These are phyloP conservation scores for Volucella inflata DNA, from an alignment of 2,888 invertebrate species.

Conservation along the genomic window DNA sequence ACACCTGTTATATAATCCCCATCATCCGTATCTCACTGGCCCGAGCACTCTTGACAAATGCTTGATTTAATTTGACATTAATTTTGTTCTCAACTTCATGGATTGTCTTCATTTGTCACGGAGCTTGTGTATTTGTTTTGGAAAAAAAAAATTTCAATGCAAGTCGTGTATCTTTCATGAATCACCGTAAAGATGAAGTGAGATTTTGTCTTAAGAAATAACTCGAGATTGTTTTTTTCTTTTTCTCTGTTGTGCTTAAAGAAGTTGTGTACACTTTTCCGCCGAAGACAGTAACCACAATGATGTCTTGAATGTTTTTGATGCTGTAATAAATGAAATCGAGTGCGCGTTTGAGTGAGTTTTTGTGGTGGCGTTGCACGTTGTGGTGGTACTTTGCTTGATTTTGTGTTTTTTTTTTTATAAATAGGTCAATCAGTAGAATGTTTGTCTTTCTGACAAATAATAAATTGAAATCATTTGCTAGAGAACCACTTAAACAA, in stretches of 20 bases:
- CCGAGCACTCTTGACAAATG: conserved; percentile 39
- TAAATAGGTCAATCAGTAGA: too few species aligned
- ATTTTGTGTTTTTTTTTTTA: background rate
- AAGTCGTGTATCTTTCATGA: conserved; percentile 3
- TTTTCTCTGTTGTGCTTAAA: background rate
- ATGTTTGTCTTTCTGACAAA: too few species aligned
- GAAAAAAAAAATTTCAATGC: background rate
- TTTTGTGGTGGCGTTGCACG: conserved; percentile 16
- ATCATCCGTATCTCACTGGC: conserved; percentile 18
- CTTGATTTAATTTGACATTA: conserved; percentile 61
- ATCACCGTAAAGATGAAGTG: background rate
- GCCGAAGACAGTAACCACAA: conserved; percentile 9
- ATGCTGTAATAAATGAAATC: background rate
- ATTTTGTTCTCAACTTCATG: conserved; percentile 54
- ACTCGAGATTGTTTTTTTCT: conserved; percentile 25
- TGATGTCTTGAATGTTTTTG: conserved; percentile 1
- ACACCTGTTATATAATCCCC: conserved; percentile 53
- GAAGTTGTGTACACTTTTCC: conserved; percentile 14
- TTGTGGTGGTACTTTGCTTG: conserved; percentile 27
- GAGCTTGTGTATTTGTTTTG: conserved; percentile 32
- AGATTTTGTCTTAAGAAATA: conserved; percentile 4
- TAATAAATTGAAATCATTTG: background rate
- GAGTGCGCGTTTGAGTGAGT: conserved; percentile 48
- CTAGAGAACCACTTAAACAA: background rate
- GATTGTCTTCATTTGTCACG: conserved; percentile 51